phyloP scores from a whole-genome alignment of 2,113 vertebrate genomes.

The Megatriorchis doriae region DNA sequence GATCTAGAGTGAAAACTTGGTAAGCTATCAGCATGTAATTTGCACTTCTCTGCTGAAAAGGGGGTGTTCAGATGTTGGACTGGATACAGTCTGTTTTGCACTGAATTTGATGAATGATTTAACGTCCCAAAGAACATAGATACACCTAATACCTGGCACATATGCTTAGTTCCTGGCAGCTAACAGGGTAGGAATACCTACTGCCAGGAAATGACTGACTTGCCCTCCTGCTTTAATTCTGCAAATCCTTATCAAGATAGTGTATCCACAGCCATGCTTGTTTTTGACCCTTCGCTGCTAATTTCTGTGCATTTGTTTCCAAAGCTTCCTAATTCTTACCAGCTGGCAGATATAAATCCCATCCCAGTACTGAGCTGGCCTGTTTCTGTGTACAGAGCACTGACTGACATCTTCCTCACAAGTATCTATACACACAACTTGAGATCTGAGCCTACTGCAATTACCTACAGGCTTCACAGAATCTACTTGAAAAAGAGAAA shows the following conservation, averaged over 20 bases:
- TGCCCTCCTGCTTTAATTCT: slow-evolving; percentile 11
- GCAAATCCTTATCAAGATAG: slow-evolving; percentile 31
- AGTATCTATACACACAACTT: neutral
- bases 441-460: neutral
- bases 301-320: slow-evolving; percentile 35
- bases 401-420: slow-evolving; percentile 36
- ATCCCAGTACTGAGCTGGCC: neutral
- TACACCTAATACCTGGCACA: neutral
- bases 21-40: neutral
- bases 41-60: neutral
- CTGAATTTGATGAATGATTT: neutral
- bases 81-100: neutral
- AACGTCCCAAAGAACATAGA: neutral
- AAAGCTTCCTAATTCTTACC: slow-evolving; percentile 50
- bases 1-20: neutral
- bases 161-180: neutral
- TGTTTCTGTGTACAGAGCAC: slow-evolving; percentile 3
- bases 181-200: neutral
- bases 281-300: neutral
- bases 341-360: slow-evolving; percentile 38
- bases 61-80: neutral
- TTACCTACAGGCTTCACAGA: neutral
- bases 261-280: neutral
- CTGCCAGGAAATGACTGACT: neutral
- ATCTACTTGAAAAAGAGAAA: neutral